These are phyloP conservation scores for Drosophila robusta DNA, from an alignment of 2,888 invertebrate species.

Conservation along the genomic window DNA sequence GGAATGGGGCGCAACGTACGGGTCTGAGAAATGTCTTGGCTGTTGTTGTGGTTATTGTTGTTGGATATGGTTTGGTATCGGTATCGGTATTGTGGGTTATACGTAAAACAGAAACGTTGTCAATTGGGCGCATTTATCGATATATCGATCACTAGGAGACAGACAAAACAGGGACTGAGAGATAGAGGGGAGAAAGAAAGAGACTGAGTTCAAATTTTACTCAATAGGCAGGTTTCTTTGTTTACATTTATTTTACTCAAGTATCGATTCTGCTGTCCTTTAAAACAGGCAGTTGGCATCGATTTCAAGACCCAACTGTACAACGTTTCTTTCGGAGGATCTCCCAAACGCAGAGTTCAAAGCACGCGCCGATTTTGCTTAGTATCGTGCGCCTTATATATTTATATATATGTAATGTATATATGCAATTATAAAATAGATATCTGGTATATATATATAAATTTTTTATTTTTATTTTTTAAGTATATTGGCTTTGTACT, in stretches of 20 bases:
- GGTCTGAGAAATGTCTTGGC: constrained; percentile 54
- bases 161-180: constrained; percentile 10
- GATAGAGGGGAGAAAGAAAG: constrained; percentile 12
- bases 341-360: constrained; percentile 53
- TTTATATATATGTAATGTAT: constrained; percentile 53
- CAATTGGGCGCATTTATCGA: constrained; percentile 16
- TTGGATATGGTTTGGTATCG: constrained; percentile 48
- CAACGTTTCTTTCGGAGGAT: constrained; percentile 34
- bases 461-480: not conserved
- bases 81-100: constrained; percentile 33
- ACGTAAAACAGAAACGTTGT: constrained; percentile 38
- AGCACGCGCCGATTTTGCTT: constrained; percentile 65
- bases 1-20: constrained; percentile 54
- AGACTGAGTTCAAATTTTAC: not conserved
- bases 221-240: constrained; percentile 5
- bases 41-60: constrained; percentile 43
- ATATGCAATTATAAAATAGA: constrained; percentile 46
- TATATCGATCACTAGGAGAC: constrained; percentile 10
- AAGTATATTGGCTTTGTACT: constrained; percentile 46
- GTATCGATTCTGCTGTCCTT: constrained; percentile 20
- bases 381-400: constrained; percentile 55
- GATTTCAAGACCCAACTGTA: constrained; percentile 20
- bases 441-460: constrained; percentile 28
- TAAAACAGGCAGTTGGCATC: not conserved
- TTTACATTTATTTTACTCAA: constrained; percentile 28